phyloP scores from a whole-genome alignment of 2,888 invertebrate genomes.

The Ichneumoninae sp. region DNA sequence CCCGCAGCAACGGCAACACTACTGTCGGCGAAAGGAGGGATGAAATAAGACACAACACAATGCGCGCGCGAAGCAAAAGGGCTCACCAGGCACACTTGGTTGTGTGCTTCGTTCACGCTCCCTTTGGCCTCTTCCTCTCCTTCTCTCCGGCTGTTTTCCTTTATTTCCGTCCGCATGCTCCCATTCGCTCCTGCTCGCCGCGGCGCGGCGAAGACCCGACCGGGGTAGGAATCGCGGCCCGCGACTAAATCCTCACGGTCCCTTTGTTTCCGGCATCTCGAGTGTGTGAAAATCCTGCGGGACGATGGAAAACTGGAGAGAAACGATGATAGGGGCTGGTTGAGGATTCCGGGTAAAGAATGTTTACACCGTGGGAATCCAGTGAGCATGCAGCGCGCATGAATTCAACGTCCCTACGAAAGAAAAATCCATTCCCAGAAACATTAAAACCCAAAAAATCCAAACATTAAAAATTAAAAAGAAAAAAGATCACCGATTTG shows the following conservation, averaged over 20 bases:
- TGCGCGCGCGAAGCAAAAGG: constrained; percentile 59
- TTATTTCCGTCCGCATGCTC: constrained; percentile 11
- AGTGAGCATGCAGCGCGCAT: not conserved
- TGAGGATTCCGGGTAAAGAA: constrained; percentile 32
- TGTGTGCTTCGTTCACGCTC: not conserved
- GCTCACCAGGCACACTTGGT: not conserved
- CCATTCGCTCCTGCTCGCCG: constrained; percentile 8
- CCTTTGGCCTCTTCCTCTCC: not conserved
- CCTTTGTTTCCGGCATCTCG: constrained; percentile 76
- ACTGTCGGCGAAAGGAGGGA: constrained; percentile 27
- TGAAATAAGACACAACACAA: constrained; percentile 70
- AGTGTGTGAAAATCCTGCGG: constrained; percentile 74
- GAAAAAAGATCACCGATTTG: not conserved
- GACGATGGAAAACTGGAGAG: constrained; percentile 21
- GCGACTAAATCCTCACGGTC: constrained; percentile 12
- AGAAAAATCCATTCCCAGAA: not conserved
- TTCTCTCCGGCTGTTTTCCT: constrained; percentile 3
- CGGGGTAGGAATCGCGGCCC: not conserved
- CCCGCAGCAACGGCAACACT: not conserved
- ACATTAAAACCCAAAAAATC: not conserved
- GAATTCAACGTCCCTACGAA: not conserved
- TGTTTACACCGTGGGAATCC: not conserved
- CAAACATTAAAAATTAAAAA: not conserved
- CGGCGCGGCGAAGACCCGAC: constrained; percentile 32
- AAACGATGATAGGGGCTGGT: not conserved